Percentiles rank a stretch among this genome's conserved stretches.
Conservation (phyloP, 1,140 invertebrate genomes). For the Achatina immaculata region DNA sequence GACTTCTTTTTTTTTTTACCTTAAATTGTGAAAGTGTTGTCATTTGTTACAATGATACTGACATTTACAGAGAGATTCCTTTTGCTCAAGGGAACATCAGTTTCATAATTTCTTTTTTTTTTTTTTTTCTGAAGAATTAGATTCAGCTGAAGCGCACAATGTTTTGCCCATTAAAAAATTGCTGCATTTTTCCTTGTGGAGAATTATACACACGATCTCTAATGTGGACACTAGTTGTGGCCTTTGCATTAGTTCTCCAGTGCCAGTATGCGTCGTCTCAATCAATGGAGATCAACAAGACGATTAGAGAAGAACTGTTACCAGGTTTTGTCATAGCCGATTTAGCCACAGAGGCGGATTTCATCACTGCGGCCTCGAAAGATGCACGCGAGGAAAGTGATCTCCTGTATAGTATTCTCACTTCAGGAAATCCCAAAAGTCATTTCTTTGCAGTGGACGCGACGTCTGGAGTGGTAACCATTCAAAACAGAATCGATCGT, state of each 20-base stretch:
- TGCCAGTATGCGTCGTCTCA: not conserved
- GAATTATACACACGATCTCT: not conserved
- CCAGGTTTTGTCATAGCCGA: slow-evolving; percentile 44
- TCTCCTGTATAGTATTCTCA: slow-evolving; percentile 42
- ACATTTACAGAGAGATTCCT: too few species aligned
- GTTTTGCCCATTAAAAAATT: not conserved
- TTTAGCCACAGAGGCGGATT: slow-evolving; percentile 44
- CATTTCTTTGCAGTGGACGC: slow-evolving; percentile 85
- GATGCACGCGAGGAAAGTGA: not conserved
- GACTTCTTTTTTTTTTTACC: too few species aligned
- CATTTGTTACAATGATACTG: too few species aligned
- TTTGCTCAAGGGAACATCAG: too few species aligned
- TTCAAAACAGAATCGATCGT: slow-evolving; percentile 41
- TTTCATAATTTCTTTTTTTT: too few species aligned
- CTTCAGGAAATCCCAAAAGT: slow-evolving; percentile 40
- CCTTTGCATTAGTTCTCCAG: not conserved
- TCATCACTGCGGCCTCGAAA: not conserved
- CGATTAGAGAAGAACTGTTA: slow-evolving; percentile 44
- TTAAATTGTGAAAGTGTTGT: too few species aligned
- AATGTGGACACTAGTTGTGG: not conserved
- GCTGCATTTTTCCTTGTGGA: not conserved
- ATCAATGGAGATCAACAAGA: not conserved
- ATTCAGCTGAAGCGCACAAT: not conserved
- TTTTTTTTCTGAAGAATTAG: not conserved
- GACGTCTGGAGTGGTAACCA: slow-evolving; percentile 86